These are phyloP conservation scores for Chelonus formosanus DNA, from an alignment of 2,888 invertebrate species.

Conservation along the genomic window DNA sequence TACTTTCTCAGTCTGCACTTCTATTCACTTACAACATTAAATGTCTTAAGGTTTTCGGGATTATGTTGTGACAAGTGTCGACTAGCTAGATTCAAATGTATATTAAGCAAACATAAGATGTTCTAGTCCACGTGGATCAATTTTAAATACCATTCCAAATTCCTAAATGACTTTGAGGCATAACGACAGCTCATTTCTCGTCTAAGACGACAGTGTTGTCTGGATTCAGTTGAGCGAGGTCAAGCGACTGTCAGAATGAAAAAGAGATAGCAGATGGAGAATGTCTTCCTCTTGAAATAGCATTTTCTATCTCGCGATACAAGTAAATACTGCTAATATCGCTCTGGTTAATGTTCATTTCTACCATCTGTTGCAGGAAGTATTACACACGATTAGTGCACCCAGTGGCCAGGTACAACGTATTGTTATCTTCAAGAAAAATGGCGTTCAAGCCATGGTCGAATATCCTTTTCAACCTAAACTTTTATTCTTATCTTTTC, in stretches of 20 bases:
- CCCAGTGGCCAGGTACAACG: conserved; percentile 95
- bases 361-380: conserved; percentile 81
- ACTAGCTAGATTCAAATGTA: neutral
- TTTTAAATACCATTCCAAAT: conserved; percentile 18
- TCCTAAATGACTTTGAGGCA: conserved; percentile 29
- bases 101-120: conserved; percentile 2
- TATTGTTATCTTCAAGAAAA: conserved; percentile 99
- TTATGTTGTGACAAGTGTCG: conserved; percentile 25
- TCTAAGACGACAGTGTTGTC: conserved; percentile 12
- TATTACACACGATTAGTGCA: conserved; percentile 95
- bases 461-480: conserved; percentile 86
- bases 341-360: neutral
- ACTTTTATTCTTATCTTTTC: neutral
- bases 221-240: conserved; percentile 34
- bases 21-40: neutral
- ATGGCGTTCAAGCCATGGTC: conserved; percentile 98
- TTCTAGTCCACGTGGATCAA: conserved; percentile 18
- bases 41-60: conserved; percentile 9
- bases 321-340: neutral
- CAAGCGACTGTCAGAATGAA: conserved; percentile 28
- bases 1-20: neutral
- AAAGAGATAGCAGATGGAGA: conserved; percentile 11
- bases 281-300: conserved; percentile 6
- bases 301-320: neutral
- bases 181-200: conserved; percentile 20